phyloP scores from a whole-genome alignment of 2,113 vertebrate genomes.

The Corythornis cristatus region DNA sequence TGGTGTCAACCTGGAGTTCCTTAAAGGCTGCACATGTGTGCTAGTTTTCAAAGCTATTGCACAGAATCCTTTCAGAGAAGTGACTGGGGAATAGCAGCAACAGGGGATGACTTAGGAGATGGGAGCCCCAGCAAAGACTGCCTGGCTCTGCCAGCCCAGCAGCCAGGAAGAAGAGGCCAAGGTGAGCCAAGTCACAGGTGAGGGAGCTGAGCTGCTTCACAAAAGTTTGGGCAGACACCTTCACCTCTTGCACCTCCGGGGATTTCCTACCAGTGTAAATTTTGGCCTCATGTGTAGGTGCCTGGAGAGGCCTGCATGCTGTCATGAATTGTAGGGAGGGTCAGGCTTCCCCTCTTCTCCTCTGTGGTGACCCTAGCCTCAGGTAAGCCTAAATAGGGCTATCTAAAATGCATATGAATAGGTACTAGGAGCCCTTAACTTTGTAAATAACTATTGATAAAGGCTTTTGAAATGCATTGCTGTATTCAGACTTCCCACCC shows the following conservation, averaged over 20 bases:
- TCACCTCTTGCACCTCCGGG: not conserved
- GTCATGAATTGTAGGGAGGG: not conserved
- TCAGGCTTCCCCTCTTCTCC: not conserved
- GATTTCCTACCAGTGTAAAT: not conserved
- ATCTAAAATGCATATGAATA: not conserved
- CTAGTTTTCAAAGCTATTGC: not conserved
- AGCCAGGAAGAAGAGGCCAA: not conserved
- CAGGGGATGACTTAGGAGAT: not conserved
- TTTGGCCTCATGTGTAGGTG: not conserved
- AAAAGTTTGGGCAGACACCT: not conserved
- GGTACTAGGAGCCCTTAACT: not conserved
- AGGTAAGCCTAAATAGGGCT: not conserved
- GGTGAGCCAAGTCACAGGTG: not conserved
- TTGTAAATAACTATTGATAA: not conserved
- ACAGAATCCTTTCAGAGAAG: not conserved
- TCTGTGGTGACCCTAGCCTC: not conserved
- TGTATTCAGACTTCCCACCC: not conserved
- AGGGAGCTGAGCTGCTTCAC: not conserved
- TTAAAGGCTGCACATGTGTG: not conserved
- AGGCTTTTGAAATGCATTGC: not conserved
- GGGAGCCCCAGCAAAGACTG: not conserved
- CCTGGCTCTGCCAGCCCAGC: not conserved
- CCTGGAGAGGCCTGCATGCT: not conserved
- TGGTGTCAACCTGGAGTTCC: not conserved
- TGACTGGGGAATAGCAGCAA: not conserved